These are phyloP conservation scores for Pogonocichla stellata DNA, from an alignment of 2,113 vertebrate genomes.

Conservation along the genomic window DNA sequence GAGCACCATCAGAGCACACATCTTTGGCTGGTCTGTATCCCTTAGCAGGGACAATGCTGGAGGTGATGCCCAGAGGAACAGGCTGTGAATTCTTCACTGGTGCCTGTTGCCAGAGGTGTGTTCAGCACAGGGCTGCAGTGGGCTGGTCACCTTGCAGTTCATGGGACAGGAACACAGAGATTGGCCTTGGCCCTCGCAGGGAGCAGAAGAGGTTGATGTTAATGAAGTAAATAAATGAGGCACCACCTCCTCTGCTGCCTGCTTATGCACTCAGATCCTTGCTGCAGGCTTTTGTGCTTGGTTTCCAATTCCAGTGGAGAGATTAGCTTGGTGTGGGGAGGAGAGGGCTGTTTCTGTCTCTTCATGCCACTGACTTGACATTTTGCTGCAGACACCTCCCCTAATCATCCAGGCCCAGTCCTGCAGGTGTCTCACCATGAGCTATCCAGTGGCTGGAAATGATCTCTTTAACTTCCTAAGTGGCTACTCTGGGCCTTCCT, in stretches of 20 bases:
- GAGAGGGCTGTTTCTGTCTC: slow-evolving; percentile 6
- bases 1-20: rapidly evolving
- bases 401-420: rapidly evolving
- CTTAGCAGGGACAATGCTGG: neutral
- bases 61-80: neutral
- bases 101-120: rapidly evolving
- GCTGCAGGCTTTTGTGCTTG: neutral
- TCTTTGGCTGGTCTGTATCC: rapidly evolving
- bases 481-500: neutral
- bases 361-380: neutral
- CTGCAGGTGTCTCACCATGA: neutral
- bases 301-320: neutral
- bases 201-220: neutral
- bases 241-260: neutral
- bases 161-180: neutral
- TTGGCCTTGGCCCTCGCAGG: rapidly evolving
- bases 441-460: neutral
- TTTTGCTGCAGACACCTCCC: neutral
- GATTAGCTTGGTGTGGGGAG: neutral
- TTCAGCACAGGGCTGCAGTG: neutral
- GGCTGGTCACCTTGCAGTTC: neutral
- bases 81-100: neutral
- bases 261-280: neutral
- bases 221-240: neutral
- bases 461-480: neutral